Percentiles rank a stretch among this genome's conserved stretches.
phyloP scores from a whole-genome alignment of 2,888 invertebrate genomes.

The Cenopis cana region DNA sequence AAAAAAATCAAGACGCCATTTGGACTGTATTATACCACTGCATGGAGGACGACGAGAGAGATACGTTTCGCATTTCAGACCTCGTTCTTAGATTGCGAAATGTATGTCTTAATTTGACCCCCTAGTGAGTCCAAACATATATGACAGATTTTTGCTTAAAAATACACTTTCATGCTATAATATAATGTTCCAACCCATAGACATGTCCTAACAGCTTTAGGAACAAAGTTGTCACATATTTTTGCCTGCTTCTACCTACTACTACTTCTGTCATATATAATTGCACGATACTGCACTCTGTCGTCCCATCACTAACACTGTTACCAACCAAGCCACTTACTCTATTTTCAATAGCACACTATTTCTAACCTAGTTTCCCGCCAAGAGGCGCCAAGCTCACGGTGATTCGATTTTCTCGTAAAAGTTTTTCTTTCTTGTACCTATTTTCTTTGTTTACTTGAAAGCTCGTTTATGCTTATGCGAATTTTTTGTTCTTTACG shows the following conservation, averaged over 20 bases:
- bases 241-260: neutral
- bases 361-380: slow-evolving; percentile 38
- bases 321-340: slow-evolving; percentile 20
- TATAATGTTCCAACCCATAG: too few relatives aligned
- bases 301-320: slow-evolving; percentile 6
- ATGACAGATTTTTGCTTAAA: too few relatives aligned
- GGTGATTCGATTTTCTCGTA: slow-evolving; percentile 43
- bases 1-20: too few relatives aligned
- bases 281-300: neutral
- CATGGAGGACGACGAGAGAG: too few relatives aligned
- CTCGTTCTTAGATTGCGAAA: neutral
- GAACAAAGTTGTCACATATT: neutral
- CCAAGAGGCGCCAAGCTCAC: slow-evolving; percentile 40
- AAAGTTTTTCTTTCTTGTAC: slow-evolving; percentile 37
- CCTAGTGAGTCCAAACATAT: too few relatives aligned
- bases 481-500: slow-evolving; percentile 3
- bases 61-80: too few relatives aligned
- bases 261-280: neutral
- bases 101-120: neutral
- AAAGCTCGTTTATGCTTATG: slow-evolving; percentile 26
- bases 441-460: slow-evolving; percentile 36
- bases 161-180: too few relatives aligned
- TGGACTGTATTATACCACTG: too few relatives aligned
- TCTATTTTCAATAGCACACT: slow-evolving; percentile 39
- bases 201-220: neutral